Conservation (phyloP, 2,797 vertebrate genomes). For the Acestrorhynchus altus region DNA sequence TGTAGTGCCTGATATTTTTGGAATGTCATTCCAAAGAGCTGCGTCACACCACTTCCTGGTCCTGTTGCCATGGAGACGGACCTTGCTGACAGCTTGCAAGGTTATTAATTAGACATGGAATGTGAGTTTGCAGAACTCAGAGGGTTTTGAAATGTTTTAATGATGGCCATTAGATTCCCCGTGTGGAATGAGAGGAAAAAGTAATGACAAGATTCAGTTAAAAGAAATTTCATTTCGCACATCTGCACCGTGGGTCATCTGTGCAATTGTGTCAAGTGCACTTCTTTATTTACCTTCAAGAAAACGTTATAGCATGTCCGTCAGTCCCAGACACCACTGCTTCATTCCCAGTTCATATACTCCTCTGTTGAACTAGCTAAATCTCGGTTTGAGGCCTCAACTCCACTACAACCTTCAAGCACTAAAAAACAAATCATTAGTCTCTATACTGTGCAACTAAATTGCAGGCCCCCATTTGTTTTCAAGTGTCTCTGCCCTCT, state of each 20-base stretch:
- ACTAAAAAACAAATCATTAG: constrained; percentile 50
- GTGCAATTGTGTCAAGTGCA: background rate
- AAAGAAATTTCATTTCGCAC: background rate
- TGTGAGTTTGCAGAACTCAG: constrained; percentile 38
- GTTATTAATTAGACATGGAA: constrained; percentile 52
- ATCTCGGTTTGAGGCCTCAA: constrained; percentile 34
- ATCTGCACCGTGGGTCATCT: background rate
- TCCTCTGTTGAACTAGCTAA: constrained; percentile 27
- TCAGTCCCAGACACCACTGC: background rate
- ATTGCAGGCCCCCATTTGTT: constrained; percentile 52
- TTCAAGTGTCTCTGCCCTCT: constrained; percentile 38
- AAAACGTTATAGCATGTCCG: background rate
- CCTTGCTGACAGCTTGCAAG: constrained; percentile 48
- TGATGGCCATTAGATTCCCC: constrained; percentile 30
- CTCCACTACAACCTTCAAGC: constrained; percentile 41
- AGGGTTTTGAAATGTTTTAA: constrained; percentile 45
- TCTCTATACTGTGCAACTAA: constrained; percentile 49
- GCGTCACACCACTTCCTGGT: constrained; percentile 39
- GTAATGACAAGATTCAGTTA: background rate
- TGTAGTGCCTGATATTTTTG: constrained; percentile 29
- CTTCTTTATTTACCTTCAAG: background rate
- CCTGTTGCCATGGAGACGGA: constrained; percentile 47
- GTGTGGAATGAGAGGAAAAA: background rate
- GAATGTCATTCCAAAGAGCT: constrained; percentile 48
- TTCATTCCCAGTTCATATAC: background rate